Conservation (phyloP, 2,888 invertebrate species). For the Netelia virgata region DNA sequence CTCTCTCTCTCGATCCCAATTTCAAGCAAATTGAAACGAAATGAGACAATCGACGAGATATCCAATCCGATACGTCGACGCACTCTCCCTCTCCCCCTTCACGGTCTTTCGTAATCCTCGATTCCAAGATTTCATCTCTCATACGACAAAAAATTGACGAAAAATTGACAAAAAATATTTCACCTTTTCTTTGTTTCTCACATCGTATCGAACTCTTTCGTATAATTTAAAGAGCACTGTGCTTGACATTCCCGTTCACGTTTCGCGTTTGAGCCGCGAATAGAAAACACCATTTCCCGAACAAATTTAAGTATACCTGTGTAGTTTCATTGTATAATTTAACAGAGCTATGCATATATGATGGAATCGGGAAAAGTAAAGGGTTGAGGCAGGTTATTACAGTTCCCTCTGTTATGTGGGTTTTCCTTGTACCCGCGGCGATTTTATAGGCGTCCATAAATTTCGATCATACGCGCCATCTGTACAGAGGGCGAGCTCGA, state of each 20-base stretch:
- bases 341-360: not conserved
- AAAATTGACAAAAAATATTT: no score
- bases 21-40: conserved; percentile 69
- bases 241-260: no score
- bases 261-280: no score
- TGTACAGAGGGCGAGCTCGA: conserved; percentile 21
- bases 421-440: not conserved
- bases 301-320: not conserved
- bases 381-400: conserved; percentile 6
- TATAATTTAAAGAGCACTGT: no score
- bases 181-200: no score
- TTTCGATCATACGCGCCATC: conserved; percentile 33
- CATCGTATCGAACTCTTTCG: no score
- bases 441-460: conserved; percentile 54
- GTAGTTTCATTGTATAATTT: not conserved
- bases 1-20: conserved; percentile 50
- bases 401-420: not conserved
- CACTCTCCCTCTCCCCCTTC: conserved; percentile 45
- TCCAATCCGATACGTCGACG: conserved; percentile 46
- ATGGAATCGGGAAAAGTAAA: not conserved
- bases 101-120: not conserved
- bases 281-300: not conserved
- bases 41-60: conserved; percentile 67
- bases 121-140: no score
- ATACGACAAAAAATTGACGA: no score